Base-by-base conservation (phyloP, 2,888 invertebrate genomes). In the Nomada hirtipes region DNA sequence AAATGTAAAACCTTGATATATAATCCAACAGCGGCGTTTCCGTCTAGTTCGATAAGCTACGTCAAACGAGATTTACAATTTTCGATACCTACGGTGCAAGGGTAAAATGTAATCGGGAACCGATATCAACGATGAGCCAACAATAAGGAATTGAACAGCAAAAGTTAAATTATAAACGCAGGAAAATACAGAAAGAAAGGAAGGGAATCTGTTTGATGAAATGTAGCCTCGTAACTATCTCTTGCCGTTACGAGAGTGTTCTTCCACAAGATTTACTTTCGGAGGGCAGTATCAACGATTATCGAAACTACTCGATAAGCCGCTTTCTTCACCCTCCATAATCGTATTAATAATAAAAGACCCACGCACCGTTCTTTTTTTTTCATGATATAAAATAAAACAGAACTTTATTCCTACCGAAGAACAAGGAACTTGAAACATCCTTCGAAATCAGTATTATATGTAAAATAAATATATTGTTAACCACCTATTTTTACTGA, bases 221-320 rank as follows among this genome's bases (percentile, higher is more conserved):
- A 91, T 92, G 93, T 94, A 94, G 93, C 92, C 93, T 85, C 90
- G 90, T 89, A 92, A 92, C 87, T 87, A 90, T 81, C 36, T 79
- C 91, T 92, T 81, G 60, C 79, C 77, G 88, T 88, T 90, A 91
- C 90, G 89, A 91, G 93, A 92, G 83, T 94, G 93, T 94, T 93
- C 93, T 92, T 89, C 89, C 91, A 91, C 84, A 81, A 55, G 77
- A 23, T 87, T 90, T 88, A 11, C 71, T 92, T 26, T 92, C 52
- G 93, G 93, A 94, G 92, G 89, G 87, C 85, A 90, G 93, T 94
- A 94, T 94, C 93, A 86, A 89, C 89, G 86, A 88, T 89, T 89
- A 90, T 83, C 86, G 88, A 92, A 63, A 13, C 79, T 93, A 80
- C 72, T 74, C 74, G 86, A 88, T 88, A 85, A 83, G 84, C 88